Evolutionary conservation across 2,888 invertebrate genomes (phyloP).

Genomic region (Rotaria socialis): DNA sequence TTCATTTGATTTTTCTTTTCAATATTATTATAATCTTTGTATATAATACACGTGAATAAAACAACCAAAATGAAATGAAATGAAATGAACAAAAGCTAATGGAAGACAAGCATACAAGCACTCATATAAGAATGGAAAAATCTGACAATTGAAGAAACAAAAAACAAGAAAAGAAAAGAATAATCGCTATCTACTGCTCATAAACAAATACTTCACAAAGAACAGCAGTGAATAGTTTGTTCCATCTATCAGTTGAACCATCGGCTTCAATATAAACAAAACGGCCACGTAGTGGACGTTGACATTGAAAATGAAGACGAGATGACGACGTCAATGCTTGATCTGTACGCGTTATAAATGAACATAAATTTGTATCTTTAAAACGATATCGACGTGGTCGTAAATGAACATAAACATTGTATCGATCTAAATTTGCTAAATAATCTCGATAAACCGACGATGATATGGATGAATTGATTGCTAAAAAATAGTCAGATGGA

Average conservation of each 20-base stretch:
- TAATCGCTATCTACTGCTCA: conserved; percentile 37
- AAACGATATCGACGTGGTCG: conserved; percentile 51
- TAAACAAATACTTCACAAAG: conserved; percentile 63
- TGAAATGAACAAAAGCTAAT: not conserved
- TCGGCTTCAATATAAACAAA: conserved; percentile 63
- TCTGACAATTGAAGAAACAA: not conserved
- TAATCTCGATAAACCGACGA: conserved; percentile 51
- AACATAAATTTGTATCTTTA: conserved; percentile 54
- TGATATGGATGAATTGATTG: not conserved
- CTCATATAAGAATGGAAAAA: not conserved
- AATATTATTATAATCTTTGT: not conserved
- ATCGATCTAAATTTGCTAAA: conserved; percentile 61
- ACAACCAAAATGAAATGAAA: too few species aligned
- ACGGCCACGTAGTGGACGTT: conserved; percentile 58
- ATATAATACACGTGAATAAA: not conserved
- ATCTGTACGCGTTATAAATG: conserved; percentile 61
- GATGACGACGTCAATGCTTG: conserved; percentile 60
- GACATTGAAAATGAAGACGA: conserved; percentile 61
- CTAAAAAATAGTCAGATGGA: not conserved
- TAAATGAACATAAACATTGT: conserved; percentile 62
- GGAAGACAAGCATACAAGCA: not conserved
- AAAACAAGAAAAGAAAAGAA: not conserved
- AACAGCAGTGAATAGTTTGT: conserved; percentile 61
- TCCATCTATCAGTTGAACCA: conserved; percentile 61
- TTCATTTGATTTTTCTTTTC: not conserved